Conservation (phyloP, 1,140 invertebrate species). For the Rhynchophorus ferrugineus region DNA sequence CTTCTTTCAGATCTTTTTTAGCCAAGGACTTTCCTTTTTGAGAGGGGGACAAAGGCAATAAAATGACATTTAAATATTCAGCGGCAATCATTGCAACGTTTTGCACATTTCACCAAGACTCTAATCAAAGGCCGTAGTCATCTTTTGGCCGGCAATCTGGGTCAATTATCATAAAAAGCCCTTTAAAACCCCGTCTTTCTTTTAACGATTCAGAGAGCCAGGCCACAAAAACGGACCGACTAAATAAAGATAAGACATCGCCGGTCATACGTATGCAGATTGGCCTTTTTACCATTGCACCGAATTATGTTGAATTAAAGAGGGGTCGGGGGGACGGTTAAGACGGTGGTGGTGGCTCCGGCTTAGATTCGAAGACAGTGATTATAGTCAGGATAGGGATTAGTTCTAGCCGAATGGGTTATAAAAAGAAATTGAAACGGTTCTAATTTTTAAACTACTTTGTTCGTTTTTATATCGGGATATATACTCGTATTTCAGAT, state of each 20-base stretch:
- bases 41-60: too few species aligned
- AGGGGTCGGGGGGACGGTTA: background rate
- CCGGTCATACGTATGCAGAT: background rate
- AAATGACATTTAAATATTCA: too few species aligned
- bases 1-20: too few species aligned
- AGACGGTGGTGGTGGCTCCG: background rate
- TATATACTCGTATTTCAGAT: background rate
- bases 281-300: background rate
- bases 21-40: too few species aligned
- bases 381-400: background rate
- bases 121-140: too few species aligned
- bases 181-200: background rate
- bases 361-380: background rate
- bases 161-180: background rate
- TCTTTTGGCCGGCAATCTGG: too few species aligned
- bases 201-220: background rate
- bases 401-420: background rate
- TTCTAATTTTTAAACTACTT: background rate
- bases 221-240: background rate
- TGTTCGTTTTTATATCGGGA: too few species aligned
- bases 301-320: background rate
- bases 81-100: too few species aligned
- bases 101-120: too few species aligned
- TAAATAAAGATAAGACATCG: background rate
- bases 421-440: background rate